Percentiles rank a stretch among this genome's conserved stretches.
Evolutionary conservation across 2,113 vertebrate genomes (phyloP).

Genomic region (Trinectes maculatus): DNA sequence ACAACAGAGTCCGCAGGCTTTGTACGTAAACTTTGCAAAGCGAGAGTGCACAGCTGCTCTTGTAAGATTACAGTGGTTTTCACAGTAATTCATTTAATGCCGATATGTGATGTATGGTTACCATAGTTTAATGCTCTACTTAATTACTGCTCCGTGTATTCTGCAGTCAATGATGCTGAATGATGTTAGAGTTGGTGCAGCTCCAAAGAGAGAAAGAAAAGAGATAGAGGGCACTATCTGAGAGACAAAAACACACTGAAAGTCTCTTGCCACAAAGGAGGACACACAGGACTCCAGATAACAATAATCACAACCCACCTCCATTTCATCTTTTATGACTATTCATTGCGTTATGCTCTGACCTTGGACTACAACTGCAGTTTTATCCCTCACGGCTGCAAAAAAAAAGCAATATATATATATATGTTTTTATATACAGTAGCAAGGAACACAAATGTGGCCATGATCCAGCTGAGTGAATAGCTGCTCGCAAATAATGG

Average conservation of each 20-base stretch:
- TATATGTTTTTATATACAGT: not conserved
- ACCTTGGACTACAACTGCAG: too few species aligned
- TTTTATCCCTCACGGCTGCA: too few species aligned
- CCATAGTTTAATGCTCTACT: constrained; percentile 55
- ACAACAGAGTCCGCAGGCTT: constrained; percentile 30
- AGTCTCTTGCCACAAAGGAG: constrained; percentile 35
- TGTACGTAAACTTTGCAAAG: constrained; percentile 39
- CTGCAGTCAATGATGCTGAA: constrained; percentile 37
- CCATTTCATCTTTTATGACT: constrained; percentile 53
- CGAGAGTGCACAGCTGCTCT: constrained; percentile 20
- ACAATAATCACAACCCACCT: constrained; percentile 43
- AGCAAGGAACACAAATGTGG: constrained; percentile 1
- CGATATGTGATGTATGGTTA: constrained; percentile 57
- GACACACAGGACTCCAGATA: constrained; percentile 47
- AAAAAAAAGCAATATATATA: not conserved
- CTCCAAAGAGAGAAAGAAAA: not conserved
- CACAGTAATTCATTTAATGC: constrained; percentile 56
- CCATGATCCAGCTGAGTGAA: not conserved
- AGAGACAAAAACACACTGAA: constrained; percentile 29
- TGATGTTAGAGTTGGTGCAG: not conserved
- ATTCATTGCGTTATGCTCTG: constrained; percentile 31
- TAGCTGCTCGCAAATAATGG: not conserved
- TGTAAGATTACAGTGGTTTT: constrained; percentile 51
- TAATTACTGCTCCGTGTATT: constrained; percentile 55
- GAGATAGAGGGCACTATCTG: constrained; percentile 7